Conservation (phyloP, 1,140 invertebrate species). For the Drosophila athabasca region DNA sequence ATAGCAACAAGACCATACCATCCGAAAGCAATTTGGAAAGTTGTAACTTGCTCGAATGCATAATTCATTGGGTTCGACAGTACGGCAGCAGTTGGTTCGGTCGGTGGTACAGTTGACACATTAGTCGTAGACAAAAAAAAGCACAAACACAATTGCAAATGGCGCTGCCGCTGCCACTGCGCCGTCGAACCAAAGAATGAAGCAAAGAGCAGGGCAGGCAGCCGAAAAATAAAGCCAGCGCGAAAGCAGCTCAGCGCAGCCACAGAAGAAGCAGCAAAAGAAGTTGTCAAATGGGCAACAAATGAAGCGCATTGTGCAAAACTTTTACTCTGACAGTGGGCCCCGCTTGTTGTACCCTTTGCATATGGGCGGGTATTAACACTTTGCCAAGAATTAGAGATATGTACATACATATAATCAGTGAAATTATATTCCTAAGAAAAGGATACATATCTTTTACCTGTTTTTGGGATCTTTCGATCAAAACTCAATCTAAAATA, state of each 20-base stretch:
- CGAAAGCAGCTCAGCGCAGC: neutral
- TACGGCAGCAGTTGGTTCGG: slow-evolving; percentile 2
- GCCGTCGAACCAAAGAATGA: slow-evolving; percentile 52
- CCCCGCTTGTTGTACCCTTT: slow-evolving; percentile 26
- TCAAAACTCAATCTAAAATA: no score
- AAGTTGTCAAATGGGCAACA: slow-evolving; percentile 70
- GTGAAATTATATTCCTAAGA: no score
- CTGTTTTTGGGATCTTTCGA: no score
- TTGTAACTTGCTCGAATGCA: slow-evolving; percentile 73
- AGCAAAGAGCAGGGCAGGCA: slow-evolving; percentile 10
- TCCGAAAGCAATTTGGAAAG: slow-evolving; percentile 76
- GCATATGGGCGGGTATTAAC: no score
- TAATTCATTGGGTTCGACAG: slow-evolving; percentile 69
- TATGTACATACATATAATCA: no score
- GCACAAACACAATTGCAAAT: slow-evolving; percentile 63
- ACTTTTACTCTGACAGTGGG: slow-evolving; percentile 69
- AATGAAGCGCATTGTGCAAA: slow-evolving; percentile 79
- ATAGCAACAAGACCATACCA: slow-evolving; percentile 41
- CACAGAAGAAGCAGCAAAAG: slow-evolving; percentile 42
- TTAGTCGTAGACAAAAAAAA: slow-evolving; percentile 50
- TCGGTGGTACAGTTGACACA: slow-evolving; percentile 65
- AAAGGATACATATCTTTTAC: no score
- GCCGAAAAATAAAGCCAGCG: slow-evolving; percentile 1
- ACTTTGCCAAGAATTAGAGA: no score
- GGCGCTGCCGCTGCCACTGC: neutral